phyloP scores from a whole-genome alignment of 2,888 invertebrate species.

The Orthonevra nobilis region DNA sequence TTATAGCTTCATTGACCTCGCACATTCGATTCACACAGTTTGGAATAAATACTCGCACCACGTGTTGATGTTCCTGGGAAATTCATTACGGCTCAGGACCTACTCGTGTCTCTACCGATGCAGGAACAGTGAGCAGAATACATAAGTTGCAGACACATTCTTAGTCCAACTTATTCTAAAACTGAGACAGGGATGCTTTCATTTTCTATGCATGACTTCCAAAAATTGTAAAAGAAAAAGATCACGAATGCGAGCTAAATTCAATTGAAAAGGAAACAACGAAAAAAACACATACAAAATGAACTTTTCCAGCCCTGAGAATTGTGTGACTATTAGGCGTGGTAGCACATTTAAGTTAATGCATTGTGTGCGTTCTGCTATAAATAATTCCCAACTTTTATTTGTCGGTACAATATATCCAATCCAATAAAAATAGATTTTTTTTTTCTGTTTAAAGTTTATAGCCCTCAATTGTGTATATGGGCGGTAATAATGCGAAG shows the following conservation, averaged over 20 bases:
- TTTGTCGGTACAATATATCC: background rate
- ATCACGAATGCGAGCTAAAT: conserved; percentile 39
- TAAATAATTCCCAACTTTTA: conserved; percentile 44
- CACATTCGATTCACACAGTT: conserved; percentile 18
- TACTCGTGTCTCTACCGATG: conserved; percentile 12
- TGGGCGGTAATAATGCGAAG: conserved; percentile 6
- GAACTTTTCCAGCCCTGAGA: conserved; percentile 26
- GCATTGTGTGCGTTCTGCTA: conserved; percentile 38
- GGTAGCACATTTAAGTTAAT: conserved; percentile 33
- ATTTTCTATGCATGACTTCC: conserved; percentile 7
- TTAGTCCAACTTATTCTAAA: conserved; percentile 8
- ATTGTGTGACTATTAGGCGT: conserved; percentile 48
- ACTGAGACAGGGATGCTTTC: conserved; percentile 40
- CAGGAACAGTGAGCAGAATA: conserved; percentile 41
- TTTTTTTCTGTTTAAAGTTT: conserved; percentile 41
- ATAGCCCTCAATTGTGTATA: conserved; percentile 4
- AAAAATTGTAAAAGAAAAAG: conserved; percentile 13
- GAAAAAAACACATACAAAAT: too few relatives aligned
- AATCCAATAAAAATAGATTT: conserved; percentile 55
- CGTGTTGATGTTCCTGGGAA: conserved; percentile 20
- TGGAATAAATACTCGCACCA: conserved; percentile 33
- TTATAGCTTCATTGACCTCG: conserved; percentile 64
- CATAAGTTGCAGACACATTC: conserved; percentile 28
- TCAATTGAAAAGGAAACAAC: conserved; percentile 13
- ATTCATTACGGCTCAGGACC: too few relatives aligned